Evolutionary conservation across 2,888 invertebrate genomes (phyloP), one percentile per base, ranked within the genome.

Genomic region (Cosmia trapezina): DNA sequence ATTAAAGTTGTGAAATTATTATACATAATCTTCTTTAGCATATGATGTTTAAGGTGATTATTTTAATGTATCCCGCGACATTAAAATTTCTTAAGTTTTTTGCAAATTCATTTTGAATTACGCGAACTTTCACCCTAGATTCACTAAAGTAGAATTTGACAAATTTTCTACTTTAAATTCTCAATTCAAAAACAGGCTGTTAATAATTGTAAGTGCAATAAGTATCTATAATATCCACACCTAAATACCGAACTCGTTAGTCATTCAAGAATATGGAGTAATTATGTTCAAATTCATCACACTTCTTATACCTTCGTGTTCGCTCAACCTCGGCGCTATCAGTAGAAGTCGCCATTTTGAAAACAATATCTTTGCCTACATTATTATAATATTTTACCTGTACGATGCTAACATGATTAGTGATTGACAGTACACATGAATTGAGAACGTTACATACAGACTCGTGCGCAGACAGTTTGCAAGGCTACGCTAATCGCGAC

Each of bases 401-500:
- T 60, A 53, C 33, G 28, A 65, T 57, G 80, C 43, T 71, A 80
- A 80, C 57, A 43, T 64, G 60, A 73, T 81, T 73, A 77, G 80
- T 81, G 70, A 70, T 81, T 70, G 73, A 70, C 69, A 67, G 49
- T 9, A 67, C 51, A 67, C 54, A 61, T 53, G 14, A 70, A 64
- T 61, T 70, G 61, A 62, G 67, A 73, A 68, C 64, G 19, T 67
- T 68, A 59, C 54, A 59, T 45, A 43, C 49, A 33, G 28, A 81
- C 78, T 81, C 80, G 80, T 81, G 80, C 78, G 68, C 70, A 33
- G 70, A 51, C 59, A 69, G 51, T 81, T 81, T 56, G 66, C 87
- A 83, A 80, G 74, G 81, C 82, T 83, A 69, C 79, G 86, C 83
- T 87, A 88, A 88, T 86, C 78, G 81, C 72, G 60, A 63, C 80